phyloP scores from a whole-genome alignment of 2,888 invertebrate genomes.

The Watsonalla binaria region DNA sequence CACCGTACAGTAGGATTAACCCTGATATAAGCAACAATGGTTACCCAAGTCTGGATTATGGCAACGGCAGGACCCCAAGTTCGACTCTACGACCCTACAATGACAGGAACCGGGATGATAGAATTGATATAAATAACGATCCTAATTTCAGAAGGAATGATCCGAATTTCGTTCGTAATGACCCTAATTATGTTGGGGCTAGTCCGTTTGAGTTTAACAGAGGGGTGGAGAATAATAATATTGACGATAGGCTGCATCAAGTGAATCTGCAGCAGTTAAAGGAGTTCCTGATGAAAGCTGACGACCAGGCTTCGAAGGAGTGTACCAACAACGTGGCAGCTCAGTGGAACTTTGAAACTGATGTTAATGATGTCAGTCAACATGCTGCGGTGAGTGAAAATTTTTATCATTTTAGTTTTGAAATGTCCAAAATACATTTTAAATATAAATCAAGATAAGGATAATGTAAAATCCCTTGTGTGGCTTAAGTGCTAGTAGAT shows the following conservation, averaged over 20 bases:
- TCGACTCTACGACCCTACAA: slow-evolving; percentile 52
- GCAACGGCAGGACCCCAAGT: slow-evolving; percentile 49
- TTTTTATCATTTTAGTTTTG: slow-evolving; percentile 2
- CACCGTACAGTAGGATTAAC: slow-evolving; percentile 55
- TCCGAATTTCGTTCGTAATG: slow-evolving; percentile 71
- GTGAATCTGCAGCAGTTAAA: slow-evolving; percentile 69
- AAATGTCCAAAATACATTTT: not conserved
- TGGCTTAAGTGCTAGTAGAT: too few species aligned
- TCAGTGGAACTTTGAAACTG: slow-evolving; percentile 94
- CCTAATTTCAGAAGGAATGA: slow-evolving; percentile 70
- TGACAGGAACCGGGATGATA: slow-evolving; percentile 57
- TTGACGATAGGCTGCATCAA: slow-evolving; percentile 64
- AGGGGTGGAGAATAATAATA: slow-evolving; percentile 49
- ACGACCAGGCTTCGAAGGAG: slow-evolving; percentile 87
- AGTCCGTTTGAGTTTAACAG: slow-evolving; percentile 67
- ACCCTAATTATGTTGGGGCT: slow-evolving; percentile 62
- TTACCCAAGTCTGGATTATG: slow-evolving; percentile 55
- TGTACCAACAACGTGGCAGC: slow-evolving; percentile 92
- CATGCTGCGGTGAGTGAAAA: slow-evolving; percentile 86
- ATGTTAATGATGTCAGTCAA: slow-evolving; percentile 90
- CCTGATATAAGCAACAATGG: slow-evolving; percentile 73
- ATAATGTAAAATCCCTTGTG: too few species aligned
- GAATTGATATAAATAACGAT: slow-evolving; percentile 68
- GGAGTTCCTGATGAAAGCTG: slow-evolving; percentile 83
- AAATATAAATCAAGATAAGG: not conserved